Evolutionary conservation across 2,797 vertebrate species (phyloP), one percentile per base, ranked within the genome.

Genomic region (Sus cebifrons): DNA sequence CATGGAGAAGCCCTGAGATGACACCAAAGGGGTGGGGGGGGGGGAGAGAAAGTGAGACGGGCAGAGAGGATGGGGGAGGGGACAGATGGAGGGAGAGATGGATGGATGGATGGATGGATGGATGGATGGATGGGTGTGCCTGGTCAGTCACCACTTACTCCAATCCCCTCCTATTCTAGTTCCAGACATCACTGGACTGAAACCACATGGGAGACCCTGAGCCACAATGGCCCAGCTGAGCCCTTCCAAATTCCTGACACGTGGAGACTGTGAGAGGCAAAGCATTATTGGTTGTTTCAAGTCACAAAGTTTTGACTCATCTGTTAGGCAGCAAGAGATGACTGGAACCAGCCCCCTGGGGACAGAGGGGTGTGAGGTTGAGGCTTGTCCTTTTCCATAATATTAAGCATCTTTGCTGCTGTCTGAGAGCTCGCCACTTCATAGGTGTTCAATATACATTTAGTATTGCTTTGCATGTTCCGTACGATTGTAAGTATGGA

Each of bases 401-500:
- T 2, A 3, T 49, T 29, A 18, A 25, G 9, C 13, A 11, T 7
- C 49, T n/a, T 27, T 15, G 73, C 29, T 25, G 10, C 25, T 18
- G 4, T 15, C 16, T 49, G 49, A 27, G 78, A 54, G 82, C 62
- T 20, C 27, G 13, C 49, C 6, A 40, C 15, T 3, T 3, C 7
- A 23, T 54, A 56, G 62, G 77, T 17, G 23, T 62, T 25, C 29
- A 9, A 40, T n/a, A 44, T 20, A 21, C 6, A 12, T 14, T 17
- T 29, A 77, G 14, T 3, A 65, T 13, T 29, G 60, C 40, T 21
- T 78, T 36, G 60, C 23, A 0, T 0, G 36, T 52, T 29, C 49
- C n/a, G 0, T 17, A n/a, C 14, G 36, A n/a, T n/a, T 10, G 10
- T 44, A 27, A 52, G 52, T 14, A 27, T 0, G 3, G 25, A 58